phyloP scores from a whole-genome alignment of 2,888 invertebrate genomes.

The Campoletis raptor region DNA sequence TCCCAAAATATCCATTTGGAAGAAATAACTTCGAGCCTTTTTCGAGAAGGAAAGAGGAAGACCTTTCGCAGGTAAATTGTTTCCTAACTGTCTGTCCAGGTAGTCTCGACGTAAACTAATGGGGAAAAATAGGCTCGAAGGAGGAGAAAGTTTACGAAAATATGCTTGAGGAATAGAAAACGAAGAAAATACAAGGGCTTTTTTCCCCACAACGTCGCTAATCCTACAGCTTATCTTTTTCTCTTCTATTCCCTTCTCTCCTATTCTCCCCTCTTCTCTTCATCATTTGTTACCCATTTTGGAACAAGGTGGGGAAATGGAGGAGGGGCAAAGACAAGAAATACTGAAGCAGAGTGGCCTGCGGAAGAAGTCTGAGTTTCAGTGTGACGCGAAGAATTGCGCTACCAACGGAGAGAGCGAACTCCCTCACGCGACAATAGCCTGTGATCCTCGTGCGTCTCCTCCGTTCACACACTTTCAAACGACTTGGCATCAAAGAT shows the following conservation, averaged over 20 bases:
- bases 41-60: neutral
- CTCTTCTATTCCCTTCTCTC: constrained; percentile 6
- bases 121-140: neutral
- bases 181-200: neutral
- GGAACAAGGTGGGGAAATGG: neutral
- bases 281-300: neutral
- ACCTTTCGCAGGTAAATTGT: neutral
- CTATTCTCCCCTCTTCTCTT: neutral
- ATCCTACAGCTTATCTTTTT: constrained; percentile 9
- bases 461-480: constrained; percentile 42
- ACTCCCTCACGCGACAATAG: constrained; percentile 1
- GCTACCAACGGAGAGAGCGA: constrained; percentile 76
- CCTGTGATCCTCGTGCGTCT: neutral
- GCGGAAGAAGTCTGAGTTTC: constrained; percentile 63
- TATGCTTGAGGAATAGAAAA: neutral
- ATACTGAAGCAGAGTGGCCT: neutral
- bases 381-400: constrained; percentile 80
- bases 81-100: neutral
- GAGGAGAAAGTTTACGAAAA: constrained; percentile 16
- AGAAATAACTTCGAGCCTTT: neutral
- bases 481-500: constrained; percentile 49
- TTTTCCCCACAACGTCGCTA: constrained; percentile 7
- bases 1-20: neutral
- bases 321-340: neutral
- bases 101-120: neutral